Evolutionary conservation across 2,113 vertebrate genomes (phyloP).

Genomic region (Percina caprodes): DNA sequence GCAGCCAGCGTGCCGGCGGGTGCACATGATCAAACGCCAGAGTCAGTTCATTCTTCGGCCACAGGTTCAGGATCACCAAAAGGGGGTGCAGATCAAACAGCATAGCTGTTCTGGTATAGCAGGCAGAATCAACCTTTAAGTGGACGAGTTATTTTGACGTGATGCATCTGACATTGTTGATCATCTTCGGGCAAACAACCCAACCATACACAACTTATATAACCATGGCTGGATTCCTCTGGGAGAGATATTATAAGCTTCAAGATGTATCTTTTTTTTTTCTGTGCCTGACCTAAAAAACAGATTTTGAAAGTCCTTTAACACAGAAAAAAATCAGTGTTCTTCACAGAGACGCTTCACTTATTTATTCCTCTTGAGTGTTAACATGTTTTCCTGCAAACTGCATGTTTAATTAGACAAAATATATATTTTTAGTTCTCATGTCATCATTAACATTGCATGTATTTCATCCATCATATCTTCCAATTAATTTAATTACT

Average conservation of each 20-base stretch:
- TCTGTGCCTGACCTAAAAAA: constrained; percentile 49
- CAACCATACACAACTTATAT: constrained; percentile 25
- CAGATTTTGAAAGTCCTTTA: constrained; percentile 25
- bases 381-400: constrained; percentile 29
- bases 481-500: constrained; percentile 2
- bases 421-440: constrained; percentile 6
- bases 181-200: constrained; percentile 46
- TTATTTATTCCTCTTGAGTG: constrained; percentile 54
- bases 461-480: background rate
- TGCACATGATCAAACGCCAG: background rate
- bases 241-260: constrained; percentile 17
- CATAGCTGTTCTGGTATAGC: background rate
- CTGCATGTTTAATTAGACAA: constrained; percentile 34
- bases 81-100: constrained; percentile 7
- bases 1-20: background rate
- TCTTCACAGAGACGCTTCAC: constrained; percentile 38
- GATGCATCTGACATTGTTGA: constrained; percentile 32
- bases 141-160: constrained; percentile 27
- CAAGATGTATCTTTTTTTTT: constrained; percentile 1
- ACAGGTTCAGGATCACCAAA: background rate
- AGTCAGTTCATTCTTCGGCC: background rate
- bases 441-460: constrained; percentile 11
- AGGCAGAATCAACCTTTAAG: background rate
- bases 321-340: constrained; percentile 37
- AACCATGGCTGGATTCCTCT: background rate